A percentile compares a stretch with the other conserved stretches of the same genome.
These are phyloP conservation scores for Zaprionus ornatus DNA, from an alignment of 1,140 invertebrate genomes.

Conservation along the genomic window DNA sequence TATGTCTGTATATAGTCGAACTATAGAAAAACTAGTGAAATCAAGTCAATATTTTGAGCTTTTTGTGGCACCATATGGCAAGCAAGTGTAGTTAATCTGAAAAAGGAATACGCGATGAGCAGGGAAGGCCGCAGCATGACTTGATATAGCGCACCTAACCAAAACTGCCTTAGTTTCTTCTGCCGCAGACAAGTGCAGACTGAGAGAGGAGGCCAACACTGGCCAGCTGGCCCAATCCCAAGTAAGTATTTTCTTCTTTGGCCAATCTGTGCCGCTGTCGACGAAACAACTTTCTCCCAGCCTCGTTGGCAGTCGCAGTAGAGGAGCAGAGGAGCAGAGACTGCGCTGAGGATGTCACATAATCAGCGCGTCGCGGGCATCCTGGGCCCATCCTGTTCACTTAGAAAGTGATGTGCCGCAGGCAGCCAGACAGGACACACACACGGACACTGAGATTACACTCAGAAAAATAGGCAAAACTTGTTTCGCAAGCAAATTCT, in stretches of 20 bases:
- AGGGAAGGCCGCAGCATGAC: background rate
- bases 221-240: conserved; percentile 55
- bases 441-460: conserved; percentile 16
- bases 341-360: conserved; percentile 64
- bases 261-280: conserved; percentile 75
- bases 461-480: conserved; percentile 58
- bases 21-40: background rate
- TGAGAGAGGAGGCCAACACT: conserved; percentile 32
- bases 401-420: conserved; percentile 76
- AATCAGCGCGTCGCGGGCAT: conserved; percentile 58
- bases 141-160: background rate
- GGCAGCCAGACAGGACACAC: conserved; percentile 48
- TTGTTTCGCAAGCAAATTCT: conserved; percentile 54
- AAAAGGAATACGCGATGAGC: background rate
- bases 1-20: background rate
- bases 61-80: background rate
- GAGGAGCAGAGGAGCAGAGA: background rate
- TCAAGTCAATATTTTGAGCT: background rate
- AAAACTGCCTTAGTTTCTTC: background rate
- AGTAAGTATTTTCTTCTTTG: conserved; percentile 50
- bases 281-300: conserved; percentile 71
- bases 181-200: conserved; percentile 1
- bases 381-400: conserved; percentile 74
- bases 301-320: background rate
- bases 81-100: background rate